Evolutionary conservation across 1,140 invertebrate species (phyloP), one percentile per base, ranked within the genome.

Genomic region (Trachelipus rathkii): DNA sequence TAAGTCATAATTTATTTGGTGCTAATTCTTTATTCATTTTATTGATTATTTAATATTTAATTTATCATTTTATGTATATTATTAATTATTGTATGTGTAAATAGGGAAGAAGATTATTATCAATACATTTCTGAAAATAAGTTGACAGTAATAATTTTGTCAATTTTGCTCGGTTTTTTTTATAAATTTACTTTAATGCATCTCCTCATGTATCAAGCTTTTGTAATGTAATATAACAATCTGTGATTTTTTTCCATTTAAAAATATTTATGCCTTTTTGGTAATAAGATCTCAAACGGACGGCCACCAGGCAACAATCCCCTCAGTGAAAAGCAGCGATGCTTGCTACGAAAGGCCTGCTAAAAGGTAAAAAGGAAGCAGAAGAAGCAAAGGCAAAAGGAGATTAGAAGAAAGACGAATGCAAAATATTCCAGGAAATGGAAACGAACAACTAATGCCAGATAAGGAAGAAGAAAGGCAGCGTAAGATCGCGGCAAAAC

Each of bases 291-390:
- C 94, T 94, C 0, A 92, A 95, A 82, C 91, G 90, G 73, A 95
- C 97, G 83, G 89, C 90, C 53, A 89, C 92, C 19, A 95, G 95
- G 13, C 93, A 93, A 82, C 85, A 90, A 21, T 96, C 97, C 83
- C 95, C 95, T 11, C 91, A 91, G 21, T 97, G 95, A 95, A 96
- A 96, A 84, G 86, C 94, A 33, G 94, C 97, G 85, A 95, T 98
- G 93, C 83, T 97, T 83, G 95, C 95, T 0, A 91, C 94, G 82
- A 94, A 96, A 84, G 92, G 93, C 0, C 95, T 95, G 0, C 95
- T 97, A 84, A 91, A 92, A 78, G 95, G 95, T 1, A 90, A 92
- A 77, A 93, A 93, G 83, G 95, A 97, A 82, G 86, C 94, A 72
- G 94, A 96, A 85, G 93, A 94, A n/a, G 84, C 89, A 92, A 80